Evolutionary conservation across 2,113 vertebrate species (phyloP).

Genomic region (Microcebus griseorufus): DNA sequence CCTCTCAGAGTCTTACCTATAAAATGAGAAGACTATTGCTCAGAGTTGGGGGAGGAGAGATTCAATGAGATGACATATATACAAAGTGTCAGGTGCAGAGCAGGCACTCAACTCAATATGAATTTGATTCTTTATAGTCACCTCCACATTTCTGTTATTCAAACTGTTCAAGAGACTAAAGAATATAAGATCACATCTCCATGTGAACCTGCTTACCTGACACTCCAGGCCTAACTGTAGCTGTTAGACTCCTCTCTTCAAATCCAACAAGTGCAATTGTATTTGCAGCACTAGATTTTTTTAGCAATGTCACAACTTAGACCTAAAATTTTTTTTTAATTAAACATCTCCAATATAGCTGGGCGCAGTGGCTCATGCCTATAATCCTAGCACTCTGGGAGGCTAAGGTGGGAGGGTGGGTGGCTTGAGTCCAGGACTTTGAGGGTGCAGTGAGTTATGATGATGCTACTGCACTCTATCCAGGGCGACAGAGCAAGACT

Average conservation of each 20-base stretch:
- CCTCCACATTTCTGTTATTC: neutral
- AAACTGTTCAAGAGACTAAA: neutral
- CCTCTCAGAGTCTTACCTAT: neutral
- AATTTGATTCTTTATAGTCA: conserved; percentile 11
- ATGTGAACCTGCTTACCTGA: neutral
- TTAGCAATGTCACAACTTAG: neutral
- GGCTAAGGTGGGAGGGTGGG: too few species aligned
- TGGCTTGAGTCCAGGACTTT: too few species aligned
- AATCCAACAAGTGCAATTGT: neutral
- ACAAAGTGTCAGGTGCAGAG: neutral
- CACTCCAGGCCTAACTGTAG: neutral
- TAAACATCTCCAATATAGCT: neutral
- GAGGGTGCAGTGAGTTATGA: too few species aligned
- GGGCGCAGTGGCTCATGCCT: too few species aligned
- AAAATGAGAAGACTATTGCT: neutral
- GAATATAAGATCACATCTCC: conserved; percentile 11
- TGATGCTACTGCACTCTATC: too few species aligned
- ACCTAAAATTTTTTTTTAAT: neutral
- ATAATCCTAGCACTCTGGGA: too few species aligned
- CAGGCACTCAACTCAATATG: neutral
- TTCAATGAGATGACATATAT: neutral
- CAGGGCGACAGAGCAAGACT: too few species aligned
- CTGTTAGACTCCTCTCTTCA: neutral
- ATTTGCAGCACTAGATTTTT: neutral
- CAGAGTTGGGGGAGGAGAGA: neutral